Conservation (phyloP, 2,113 vertebrate genomes). For the Spea bombifrons region DNA sequence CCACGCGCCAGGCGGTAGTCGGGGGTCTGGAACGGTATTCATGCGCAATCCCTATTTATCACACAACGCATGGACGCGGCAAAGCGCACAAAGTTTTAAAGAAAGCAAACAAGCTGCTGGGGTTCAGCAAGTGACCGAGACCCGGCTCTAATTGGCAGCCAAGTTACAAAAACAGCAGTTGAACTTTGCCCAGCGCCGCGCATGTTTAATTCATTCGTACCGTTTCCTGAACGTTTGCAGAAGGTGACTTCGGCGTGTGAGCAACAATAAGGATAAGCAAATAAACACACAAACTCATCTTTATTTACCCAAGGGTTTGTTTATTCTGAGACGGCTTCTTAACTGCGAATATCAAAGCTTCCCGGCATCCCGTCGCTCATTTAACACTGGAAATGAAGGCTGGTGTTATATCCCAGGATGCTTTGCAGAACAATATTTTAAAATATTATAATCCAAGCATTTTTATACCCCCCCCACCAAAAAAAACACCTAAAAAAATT, state of each 20-base stretch:
- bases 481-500: no score
- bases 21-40: no score
- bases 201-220: constrained; percentile 25
- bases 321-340: constrained; percentile 1
- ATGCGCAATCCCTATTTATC: neutral
- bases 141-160: constrained; percentile 2
- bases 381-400: neutral
- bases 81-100: neutral
- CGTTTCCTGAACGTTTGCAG: neutral
- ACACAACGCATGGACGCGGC: neutral
- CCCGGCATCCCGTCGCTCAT: neutral
- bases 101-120: neutral
- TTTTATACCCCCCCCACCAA: no score
- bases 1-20: neutral
- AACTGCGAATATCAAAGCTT: constrained; percentile 26
- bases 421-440: neutral
- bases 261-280: constrained; percentile 21
- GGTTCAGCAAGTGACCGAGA: neutral
- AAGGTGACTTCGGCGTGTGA: constrained; percentile 21
- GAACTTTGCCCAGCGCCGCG: neutral
- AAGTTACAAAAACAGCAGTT: neutral
- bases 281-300: neutral
- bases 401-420: neutral
- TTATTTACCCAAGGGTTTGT: constrained; percentile 5
- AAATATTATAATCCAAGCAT: no score